Evolutionary conservation across 1,140 invertebrate species (phyloP), one percentile per base, ranked within the genome.

Genomic region (Drosophila funebris): DNA sequence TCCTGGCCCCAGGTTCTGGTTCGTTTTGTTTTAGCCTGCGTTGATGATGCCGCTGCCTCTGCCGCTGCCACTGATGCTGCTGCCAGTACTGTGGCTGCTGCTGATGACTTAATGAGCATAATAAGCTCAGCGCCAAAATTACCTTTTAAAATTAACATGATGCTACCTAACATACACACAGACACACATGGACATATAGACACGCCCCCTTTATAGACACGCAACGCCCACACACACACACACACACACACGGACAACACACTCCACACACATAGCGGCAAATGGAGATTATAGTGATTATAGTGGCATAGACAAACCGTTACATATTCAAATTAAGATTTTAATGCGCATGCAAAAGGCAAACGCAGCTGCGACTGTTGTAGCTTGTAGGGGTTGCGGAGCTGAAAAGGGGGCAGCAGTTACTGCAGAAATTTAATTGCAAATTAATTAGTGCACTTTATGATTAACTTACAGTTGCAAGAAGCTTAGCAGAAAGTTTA

Each of bases 51-150:
- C 16, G 20, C 9, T 31, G 16, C 5, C 11, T 3, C 16, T 11
- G 14, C n/a, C 44, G 7, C 1, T 9, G 5, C 11, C 16, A 1
- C 3, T 24, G n/a, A n/a, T n/a, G n/a, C n/a, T n/a, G n/a, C n/a
- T n/a, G n/a, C n/a, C n/a, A n/a, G n/a, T n/a, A n/a, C 18, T 22
- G 24, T 29, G 57, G 52, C 27, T 53, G 46, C 39, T 52, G 61
- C 76, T 88, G 83, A 88, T 88, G 83, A 88, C 83, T 88, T 88
- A 88, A 88, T 88, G 83, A 88, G 83, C 73, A 88, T 88, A 88
- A 88, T 88, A 88, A 88, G 83, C 83, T 88, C 78, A 88, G 56
- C 66, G 69, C 83, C 78, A 62, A 88, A 88, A 88, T 88, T 88
- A 88, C 83, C 83, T 88, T 83, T 87, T 88, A 76, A 88, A 88